Evolutionary conservation across 2,797 vertebrate genomes (phyloP), one percentile per base, ranked within the genome.

Genomic region (Notolabrus celidotus): DNA sequence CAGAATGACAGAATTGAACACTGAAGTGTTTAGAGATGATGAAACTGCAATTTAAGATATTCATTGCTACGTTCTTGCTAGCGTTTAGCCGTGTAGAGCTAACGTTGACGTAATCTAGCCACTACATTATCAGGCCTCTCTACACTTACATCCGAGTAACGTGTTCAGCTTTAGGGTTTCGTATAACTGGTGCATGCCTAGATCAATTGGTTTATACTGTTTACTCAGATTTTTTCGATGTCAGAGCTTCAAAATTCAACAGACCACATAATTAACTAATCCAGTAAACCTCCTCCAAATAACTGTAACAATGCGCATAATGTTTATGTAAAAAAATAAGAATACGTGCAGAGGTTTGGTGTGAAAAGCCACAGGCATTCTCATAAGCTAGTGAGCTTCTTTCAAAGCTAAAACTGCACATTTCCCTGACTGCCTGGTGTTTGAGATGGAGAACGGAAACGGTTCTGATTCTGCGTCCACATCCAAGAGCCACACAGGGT

Each of bases 371-470:
- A 15, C 2, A 11, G 11, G 3, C 3, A 27, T 25, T 5, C 25
- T 5, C 25, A 27, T 5, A 25, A 27, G 3, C 16, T 14, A 11
- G 17, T 5, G 27, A 33, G 23, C 41, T 63, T 8, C 47, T 9
- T 65, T 36, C 22, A 7, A 61, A 46, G 23, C 7, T 23, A 16
- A 12, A 57, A 78, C 33, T 67, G 69, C 56, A 47, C 10, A 27
- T 64, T 42, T 17, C 20, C 55, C n/a, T 23, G 2, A 17, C 50
- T 74, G 50, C 66, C 23, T n/a, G n/a, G 27, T 16, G 2, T 68
- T 1, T 73, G 70, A 89, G 84, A 89, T 93, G 93, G 92, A 92
- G 85, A 88, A 90, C 78, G 87, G 86, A 82, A 93, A 87, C 80
- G 91, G 93, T 75, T 88, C 73, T 57, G 92, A 94, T 76, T 79